phyloP scores from a whole-genome alignment of 2,113 vertebrate species.

The Leptobrachium leishanense region DNA sequence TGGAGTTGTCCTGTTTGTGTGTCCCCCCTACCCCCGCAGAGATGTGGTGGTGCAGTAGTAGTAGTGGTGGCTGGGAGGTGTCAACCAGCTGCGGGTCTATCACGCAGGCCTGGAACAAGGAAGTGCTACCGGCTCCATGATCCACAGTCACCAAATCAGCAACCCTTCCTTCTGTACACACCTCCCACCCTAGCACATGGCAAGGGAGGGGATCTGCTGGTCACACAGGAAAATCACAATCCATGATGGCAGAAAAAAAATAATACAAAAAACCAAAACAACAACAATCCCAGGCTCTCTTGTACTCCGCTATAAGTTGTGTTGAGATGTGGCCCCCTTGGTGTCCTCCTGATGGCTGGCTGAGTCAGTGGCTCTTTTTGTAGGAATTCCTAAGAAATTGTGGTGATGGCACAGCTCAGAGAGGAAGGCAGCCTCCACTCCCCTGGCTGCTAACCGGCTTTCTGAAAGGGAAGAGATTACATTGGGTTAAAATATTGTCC shows the following conservation, averaged over 20 bases:
- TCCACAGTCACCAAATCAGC: neutral
- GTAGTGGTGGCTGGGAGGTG: neutral
- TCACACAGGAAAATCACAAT: neutral
- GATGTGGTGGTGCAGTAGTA: neutral
- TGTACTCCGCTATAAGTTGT: neutral
- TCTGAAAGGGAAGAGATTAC: constrained; percentile 1
- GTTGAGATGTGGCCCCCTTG: neutral
- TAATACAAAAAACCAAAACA: neutral
- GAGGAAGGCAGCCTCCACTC: neutral
- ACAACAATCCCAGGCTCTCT: neutral
- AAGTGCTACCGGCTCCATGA: constrained; percentile 38
- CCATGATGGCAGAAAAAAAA: neutral
- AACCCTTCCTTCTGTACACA: constrained; percentile 15
- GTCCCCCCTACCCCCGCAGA: neutral
- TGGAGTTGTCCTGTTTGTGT: neutral
- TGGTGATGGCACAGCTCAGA: neutral
- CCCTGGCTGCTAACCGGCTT: constrained; percentile 3
- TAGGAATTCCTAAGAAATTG: neutral
- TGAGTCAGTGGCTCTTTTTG: neutral
- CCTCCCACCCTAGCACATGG: constrained; percentile 45
- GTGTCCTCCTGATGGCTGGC: neutral
- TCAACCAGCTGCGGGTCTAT: constrained; percentile 7
- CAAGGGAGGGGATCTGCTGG: constrained; percentile 16
- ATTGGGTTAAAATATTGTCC: constrained; percentile 17
- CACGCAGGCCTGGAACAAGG: constrained; percentile 39